Conservation (phyloP, 2,797 vertebrate genomes). For the Propithecus perrieri region DNA sequence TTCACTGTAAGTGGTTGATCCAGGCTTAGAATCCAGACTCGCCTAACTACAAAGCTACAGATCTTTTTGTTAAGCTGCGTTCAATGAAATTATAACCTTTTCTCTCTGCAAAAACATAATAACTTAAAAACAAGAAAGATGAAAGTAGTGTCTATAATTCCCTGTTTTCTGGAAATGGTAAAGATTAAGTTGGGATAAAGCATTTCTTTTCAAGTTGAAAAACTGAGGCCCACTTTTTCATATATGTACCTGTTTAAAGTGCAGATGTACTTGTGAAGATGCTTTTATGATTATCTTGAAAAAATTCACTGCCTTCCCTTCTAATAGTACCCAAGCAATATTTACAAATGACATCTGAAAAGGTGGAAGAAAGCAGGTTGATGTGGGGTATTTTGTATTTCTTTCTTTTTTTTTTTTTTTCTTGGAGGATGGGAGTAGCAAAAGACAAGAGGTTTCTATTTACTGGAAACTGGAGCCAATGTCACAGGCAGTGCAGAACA, state of each 20-base stretch:
- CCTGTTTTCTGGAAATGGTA: not conserved
- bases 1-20: not conserved
- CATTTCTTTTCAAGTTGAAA: not conserved
- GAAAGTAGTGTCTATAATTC: not conserved
- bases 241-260: not conserved
- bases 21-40: not conserved
- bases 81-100: not conserved
- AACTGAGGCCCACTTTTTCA: not conserved
- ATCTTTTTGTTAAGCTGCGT: not conserved
- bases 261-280: not conserved
- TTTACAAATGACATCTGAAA: not conserved
- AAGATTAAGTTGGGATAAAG: not conserved
- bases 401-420: not conserved
- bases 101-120: not conserved
- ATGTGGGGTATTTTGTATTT: not conserved
- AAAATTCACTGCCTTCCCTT: not conserved
- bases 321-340: not conserved
- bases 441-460: not conserved
- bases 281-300: constrained; percentile 1
- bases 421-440: not conserved
- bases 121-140: not conserved
- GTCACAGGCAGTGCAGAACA: not conserved
- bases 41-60: not conserved
- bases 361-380: not conserved
- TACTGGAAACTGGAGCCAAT: not conserved